These are phyloP conservation scores for Halocynthia aurantium DNA, from an alignment of 23 tunicate genomes.

Conservation along the genomic window DNA sequence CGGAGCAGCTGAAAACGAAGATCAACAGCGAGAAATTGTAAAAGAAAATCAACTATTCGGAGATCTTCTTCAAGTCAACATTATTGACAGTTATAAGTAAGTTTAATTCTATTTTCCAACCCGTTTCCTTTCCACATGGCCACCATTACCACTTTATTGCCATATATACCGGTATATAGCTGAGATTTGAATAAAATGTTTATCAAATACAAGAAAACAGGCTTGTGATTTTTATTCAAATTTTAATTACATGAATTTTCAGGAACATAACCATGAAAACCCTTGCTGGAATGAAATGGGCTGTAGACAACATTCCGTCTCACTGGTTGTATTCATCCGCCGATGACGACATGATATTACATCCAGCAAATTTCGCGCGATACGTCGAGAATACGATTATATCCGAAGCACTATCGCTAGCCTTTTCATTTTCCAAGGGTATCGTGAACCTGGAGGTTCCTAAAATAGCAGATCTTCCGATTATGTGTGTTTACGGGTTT, in stretches of 20 bases:
- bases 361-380: slow-evolving; percentile 5
- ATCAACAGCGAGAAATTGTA: neutral
- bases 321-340: slow-evolving; percentile 26
- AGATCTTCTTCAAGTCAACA: slow-evolving; percentile 39
- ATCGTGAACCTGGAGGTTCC: too few relatives aligned
- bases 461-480: slow-evolving; percentile 28
- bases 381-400: neutral
- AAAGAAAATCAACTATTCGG: slow-evolving; percentile 20
- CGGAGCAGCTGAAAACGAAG: slow-evolving; percentile 17
- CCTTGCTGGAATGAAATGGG: slow-evolving; percentile 35
- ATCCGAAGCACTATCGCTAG: neutral
- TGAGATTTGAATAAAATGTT: too few relatives aligned
- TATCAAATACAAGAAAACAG: too few relatives aligned
- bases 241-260: too few relatives aligned
- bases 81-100: slow-evolving; percentile 25
- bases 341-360: slow-evolving; percentile 26
- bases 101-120: too few relatives aligned
- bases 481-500: slow-evolving; percentile 31
- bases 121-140: too few relatives aligned
- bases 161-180: too few relatives aligned
- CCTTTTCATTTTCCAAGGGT: too few relatives aligned
- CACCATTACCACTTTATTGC: too few relatives aligned
- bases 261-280: slow-evolving; percentile 9
- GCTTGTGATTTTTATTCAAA: neutral
- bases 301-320: slow-evolving; percentile 2